Conservation (phyloP, 1,140 invertebrate species). For the Thaumetopoea pityocampa region DNA sequence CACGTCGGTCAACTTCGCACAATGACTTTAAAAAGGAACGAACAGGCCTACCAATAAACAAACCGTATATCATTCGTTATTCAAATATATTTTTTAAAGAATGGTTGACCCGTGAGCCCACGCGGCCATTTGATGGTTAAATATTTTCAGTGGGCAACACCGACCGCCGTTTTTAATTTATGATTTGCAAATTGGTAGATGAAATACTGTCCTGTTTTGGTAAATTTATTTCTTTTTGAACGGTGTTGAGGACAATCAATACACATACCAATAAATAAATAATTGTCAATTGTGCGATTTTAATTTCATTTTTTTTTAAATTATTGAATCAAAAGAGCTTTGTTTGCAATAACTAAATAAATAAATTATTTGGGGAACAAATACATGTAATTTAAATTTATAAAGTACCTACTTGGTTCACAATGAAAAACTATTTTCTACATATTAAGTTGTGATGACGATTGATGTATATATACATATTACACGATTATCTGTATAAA, state of each 20-base stretch:
- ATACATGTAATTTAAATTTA: no score
- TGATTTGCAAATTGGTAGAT: constrained; percentile 43
- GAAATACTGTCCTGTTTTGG: constrained; percentile 6
- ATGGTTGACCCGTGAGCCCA: constrained; percentile 69
- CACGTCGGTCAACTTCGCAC: constrained; percentile 52
- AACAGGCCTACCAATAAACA: constrained; percentile 70
- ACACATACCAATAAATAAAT: not conserved
- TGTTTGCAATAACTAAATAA: no score
- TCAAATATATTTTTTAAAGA: constrained; percentile 68
- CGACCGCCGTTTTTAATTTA: constrained; percentile 53
- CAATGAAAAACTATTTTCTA: no score
- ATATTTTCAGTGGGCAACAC: constrained; percentile 64
- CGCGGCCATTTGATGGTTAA: constrained; percentile 67
- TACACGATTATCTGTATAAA: no score
- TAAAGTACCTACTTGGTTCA: no score
- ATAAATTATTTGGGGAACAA: no score
- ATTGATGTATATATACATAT: no score
- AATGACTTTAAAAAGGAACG: constrained; percentile 65
- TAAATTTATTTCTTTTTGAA: constrained; percentile 19
- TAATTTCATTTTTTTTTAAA: no score
- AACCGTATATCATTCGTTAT: constrained; percentile 73
- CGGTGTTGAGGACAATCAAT: not conserved
- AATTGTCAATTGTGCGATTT: no score
- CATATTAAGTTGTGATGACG: no score
- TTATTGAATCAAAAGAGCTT: no score